A percentile compares a stretch with the other conserved stretches of the same genome.
phyloP scores from a whole-genome alignment of 35 echinoderm and acorn worm genomes.

The Apostichopus parvimensis region DNA sequence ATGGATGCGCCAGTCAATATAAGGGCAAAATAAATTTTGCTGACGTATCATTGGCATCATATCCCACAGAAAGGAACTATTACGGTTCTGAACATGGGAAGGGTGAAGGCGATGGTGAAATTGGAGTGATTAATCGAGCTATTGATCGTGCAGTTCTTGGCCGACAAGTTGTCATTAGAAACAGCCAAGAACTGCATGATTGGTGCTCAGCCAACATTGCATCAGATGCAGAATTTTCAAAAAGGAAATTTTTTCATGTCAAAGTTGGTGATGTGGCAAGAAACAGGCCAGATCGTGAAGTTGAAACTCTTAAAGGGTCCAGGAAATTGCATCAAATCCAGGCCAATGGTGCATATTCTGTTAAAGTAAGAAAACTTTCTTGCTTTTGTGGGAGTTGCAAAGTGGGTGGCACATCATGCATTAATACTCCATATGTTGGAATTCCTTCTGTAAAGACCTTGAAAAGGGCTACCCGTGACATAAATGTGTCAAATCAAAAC shows the following conservation, averaged over 20 bases:
- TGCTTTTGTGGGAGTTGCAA: conserved; percentile 41
- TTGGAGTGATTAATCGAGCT: conserved; percentile 49
- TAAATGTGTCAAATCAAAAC: neutral
- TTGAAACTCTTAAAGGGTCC: conserved; percentile 58
- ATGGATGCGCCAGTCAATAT: conserved; percentile 48
- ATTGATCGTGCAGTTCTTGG: conserved; percentile 48
- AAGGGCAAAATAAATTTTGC: conserved; percentile 64
- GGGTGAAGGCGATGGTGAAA: conserved; percentile 60
- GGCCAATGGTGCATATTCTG: conserved; percentile 34
- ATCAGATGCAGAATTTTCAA: conserved; percentile 23
- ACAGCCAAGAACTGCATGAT: conserved; percentile 26
- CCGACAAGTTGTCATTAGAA: conserved; percentile 33
- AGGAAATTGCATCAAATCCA: conserved; percentile 47
- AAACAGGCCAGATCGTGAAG: conserved; percentile 20
- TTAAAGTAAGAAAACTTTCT: conserved; percentile 50
- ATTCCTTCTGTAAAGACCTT: neutral
- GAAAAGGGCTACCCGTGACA: neutral
- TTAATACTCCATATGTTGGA: conserved; percentile 38
- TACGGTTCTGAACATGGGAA: conserved; percentile 63
- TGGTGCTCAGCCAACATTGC: conserved; percentile 44
- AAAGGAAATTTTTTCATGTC: conserved; percentile 34
- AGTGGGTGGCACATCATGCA: conserved; percentile 35
- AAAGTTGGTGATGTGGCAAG: conserved; percentile 42
- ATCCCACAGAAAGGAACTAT: conserved; percentile 51
- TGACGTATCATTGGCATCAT: conserved; percentile 7